These are phyloP conservation scores for Mormoops blainvillei DNA, from an alignment of 2,113 vertebrate genomes.

Conservation along the genomic window DNA sequence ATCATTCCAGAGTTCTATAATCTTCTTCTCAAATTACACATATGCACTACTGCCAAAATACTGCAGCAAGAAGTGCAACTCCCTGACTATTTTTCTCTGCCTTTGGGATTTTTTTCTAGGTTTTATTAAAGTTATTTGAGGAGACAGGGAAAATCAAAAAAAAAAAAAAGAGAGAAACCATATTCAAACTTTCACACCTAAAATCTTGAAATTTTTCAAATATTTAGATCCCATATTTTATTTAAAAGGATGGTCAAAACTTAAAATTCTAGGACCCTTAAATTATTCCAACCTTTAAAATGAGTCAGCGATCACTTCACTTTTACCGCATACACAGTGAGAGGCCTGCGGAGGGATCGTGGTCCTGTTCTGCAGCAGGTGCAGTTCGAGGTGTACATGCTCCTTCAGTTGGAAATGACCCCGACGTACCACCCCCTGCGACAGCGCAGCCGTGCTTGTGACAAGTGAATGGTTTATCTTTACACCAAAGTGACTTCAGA, in stretches of 20 bases:
- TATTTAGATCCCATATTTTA: not conserved
- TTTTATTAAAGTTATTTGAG: not conserved
- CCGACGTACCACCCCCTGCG: not conserved
- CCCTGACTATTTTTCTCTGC: not conserved
- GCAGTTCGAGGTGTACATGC: not conserved
- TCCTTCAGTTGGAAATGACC: not conserved
- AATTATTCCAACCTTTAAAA: constrained; percentile 6
- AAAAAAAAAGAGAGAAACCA: not conserved
- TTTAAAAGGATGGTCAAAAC: not conserved
- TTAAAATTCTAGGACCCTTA: not conserved
- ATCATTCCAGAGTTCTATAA: not conserved
- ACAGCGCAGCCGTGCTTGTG: not conserved
- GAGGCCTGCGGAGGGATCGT: not conserved
- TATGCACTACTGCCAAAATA: not conserved
- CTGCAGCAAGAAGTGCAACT: not conserved
- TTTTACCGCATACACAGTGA: not conserved
- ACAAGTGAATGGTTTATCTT: constrained; percentile 15
- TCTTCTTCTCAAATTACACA: not conserved
- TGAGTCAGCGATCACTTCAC: not conserved
- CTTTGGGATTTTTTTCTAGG: not conserved
- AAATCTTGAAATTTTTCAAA: not conserved
- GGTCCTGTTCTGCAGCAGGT: not conserved
- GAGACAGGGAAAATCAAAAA: not conserved
- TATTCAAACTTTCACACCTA: not conserved
- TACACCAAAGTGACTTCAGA: not conserved